phyloP scores from a whole-genome alignment of 2,888 invertebrate species.

The Lissocephala sabroskyi region DNA sequence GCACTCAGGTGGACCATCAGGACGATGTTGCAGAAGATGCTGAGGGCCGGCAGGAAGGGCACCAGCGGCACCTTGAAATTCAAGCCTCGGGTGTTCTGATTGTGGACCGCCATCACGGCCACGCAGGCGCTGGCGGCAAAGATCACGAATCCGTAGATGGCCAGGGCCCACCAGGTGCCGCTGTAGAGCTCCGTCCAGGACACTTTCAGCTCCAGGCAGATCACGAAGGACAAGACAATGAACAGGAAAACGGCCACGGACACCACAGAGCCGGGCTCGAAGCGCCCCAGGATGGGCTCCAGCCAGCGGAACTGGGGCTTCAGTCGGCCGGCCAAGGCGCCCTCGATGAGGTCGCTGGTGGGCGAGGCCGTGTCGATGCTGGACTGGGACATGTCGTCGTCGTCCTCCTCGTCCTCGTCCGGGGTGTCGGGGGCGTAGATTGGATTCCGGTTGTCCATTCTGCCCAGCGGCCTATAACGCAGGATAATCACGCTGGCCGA shows the following conservation, averaged over 20 bases:
- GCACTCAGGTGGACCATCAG: conserved; percentile 87
- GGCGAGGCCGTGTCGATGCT: conserved; percentile 78
- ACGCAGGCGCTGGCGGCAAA: conserved; percentile 79
- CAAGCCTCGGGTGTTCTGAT: conserved; percentile 81
- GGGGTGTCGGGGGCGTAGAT: conserved; percentile 75
- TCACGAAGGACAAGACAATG: conserved; percentile 78
- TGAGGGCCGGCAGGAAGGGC: conserved; percentile 83
- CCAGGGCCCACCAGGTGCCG: conserved; percentile 80
- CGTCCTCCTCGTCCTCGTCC: conserved; percentile 75
- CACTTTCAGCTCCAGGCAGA: conserved; percentile 80
- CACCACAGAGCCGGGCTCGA: conserved; percentile 84
- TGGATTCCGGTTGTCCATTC: conserved; percentile 71
- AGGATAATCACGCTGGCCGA: conserved; percentile 91
- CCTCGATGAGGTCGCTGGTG: conserved; percentile 74
- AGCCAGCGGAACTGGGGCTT: conserved; percentile 83
- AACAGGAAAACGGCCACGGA: conserved; percentile 82
- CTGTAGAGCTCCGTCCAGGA: conserved; percentile 75
- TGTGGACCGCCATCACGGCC: conserved; percentile 82
- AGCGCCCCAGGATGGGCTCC: conserved; percentile 81
- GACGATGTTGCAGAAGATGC: conserved; percentile 86
- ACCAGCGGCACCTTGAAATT: conserved; percentile 87
- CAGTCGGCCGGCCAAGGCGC: conserved; percentile 82
- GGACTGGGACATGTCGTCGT: conserved; percentile 76
- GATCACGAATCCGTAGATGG: conserved; percentile 77
- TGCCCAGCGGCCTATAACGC: conserved; percentile 80